Percentiles rank a stretch among this genome's conserved stretches.
Evolutionary conservation across 2,888 invertebrate species (phyloP).

Genomic region (Ceramica pisi): DNA sequence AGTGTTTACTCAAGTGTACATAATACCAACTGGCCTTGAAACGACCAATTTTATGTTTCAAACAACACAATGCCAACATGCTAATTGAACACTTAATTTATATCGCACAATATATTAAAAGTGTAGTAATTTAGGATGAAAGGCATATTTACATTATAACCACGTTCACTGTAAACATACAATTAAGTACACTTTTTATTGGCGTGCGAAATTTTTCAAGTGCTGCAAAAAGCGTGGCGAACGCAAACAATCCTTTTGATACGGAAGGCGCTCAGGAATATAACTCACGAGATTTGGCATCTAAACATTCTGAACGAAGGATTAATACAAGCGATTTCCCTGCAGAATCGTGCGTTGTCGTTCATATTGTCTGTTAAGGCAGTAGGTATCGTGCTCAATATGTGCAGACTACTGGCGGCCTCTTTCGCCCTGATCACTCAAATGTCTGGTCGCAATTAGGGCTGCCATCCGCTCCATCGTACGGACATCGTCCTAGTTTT

Average conservation of each 20-base stretch:
- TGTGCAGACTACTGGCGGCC: constrained; percentile 60
- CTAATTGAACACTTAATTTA: constrained; percentile 64
- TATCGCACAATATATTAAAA: constrained; percentile 51
- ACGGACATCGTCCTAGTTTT: constrained; percentile 73
- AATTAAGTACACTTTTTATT: constrained; percentile 49
- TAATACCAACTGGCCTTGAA: constrained; percentile 66
- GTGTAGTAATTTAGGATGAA: constrained; percentile 54
- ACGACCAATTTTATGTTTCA: constrained; percentile 61
- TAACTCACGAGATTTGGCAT: constrained; percentile 11
- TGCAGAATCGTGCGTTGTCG: constrained; percentile 15
- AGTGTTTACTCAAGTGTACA: constrained; percentile 70
- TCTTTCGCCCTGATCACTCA: constrained; percentile 71
- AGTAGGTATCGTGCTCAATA: constrained; percentile 51
- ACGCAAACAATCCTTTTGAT: constrained; percentile 42
- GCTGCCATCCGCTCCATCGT: constrained; percentile 70
- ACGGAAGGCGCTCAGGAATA: constrained; percentile 29
- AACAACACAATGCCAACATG: constrained; percentile 55
- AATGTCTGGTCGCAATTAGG: constrained; percentile 71
- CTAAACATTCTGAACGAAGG: not conserved
- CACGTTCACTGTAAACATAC: constrained; percentile 45
- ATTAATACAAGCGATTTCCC: constrained; percentile 11
- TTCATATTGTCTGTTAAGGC: constrained; percentile 38
- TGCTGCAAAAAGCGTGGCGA: constrained; percentile 31
- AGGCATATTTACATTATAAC: constrained; percentile 54
- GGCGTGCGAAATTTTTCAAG: constrained; percentile 49